phyloP scores from a whole-genome alignment of 1,140 invertebrate genomes.

The Orussus abietinus region DNA sequence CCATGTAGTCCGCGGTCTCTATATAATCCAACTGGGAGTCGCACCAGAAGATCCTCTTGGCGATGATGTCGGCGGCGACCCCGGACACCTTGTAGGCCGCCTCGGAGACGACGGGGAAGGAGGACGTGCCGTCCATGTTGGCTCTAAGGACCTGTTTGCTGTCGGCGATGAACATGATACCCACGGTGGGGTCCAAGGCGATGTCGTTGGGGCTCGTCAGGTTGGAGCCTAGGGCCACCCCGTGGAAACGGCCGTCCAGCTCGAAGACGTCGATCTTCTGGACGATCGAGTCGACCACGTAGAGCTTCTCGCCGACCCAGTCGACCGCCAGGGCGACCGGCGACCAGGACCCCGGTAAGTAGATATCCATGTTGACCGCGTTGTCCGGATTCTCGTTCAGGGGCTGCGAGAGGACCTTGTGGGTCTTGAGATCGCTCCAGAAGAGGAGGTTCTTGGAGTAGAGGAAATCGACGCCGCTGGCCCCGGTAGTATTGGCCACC shows the following conservation, averaged over 20 bases:
- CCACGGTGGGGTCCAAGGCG: constrained; percentile 84
- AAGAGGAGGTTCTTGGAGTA: constrained; percentile 79
- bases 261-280: constrained; percentile 94
- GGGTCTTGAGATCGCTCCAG: constrained; percentile 88
- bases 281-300: constrained; percentile 88
- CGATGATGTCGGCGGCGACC: constrained; percentile 81
- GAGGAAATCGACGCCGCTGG: constrained; percentile 86
- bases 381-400: constrained; percentile 46
- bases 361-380: constrained; percentile 61
- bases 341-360: constrained; percentile 76
- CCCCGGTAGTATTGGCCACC: constrained; percentile 72
- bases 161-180: constrained; percentile 93
- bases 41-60: constrained; percentile 91
- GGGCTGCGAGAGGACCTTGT: constrained; percentile 67
- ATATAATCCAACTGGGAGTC: constrained; percentile 96
- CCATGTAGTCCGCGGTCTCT: constrained; percentile 94
- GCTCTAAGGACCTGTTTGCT: constrained; percentile 82
- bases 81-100: constrained; percentile 88
- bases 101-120: constrained; percentile 79
- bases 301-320: constrained; percentile 94
- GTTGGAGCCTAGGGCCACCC: constrained; percentile 88
- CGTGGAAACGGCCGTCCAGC: constrained; percentile 75
- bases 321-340: constrained; percentile 91
- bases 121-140: constrained; percentile 86
- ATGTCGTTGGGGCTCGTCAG: constrained; percentile 87